Evolutionary conservation across 2,113 vertebrate genomes (phyloP).

Genomic region (Rhegmatorhina hoffmannsi): DNA sequence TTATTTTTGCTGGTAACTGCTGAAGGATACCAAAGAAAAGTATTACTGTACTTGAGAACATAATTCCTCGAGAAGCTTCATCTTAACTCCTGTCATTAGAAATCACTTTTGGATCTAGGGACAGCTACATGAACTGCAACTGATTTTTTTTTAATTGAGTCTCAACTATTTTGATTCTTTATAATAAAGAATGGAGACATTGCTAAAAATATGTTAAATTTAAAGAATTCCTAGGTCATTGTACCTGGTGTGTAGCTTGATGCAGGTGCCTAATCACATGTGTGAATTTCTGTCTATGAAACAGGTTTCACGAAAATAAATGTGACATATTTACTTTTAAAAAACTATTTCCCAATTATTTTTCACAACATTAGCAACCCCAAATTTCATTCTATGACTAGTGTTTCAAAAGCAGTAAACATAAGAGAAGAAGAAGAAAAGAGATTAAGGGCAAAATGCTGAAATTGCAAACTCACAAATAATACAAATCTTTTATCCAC

Average conservation of each 20-base stretch:
- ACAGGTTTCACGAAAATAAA: not conserved
- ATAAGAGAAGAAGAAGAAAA: not conserved
- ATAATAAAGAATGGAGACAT: not conserved
- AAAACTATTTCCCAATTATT: not conserved
- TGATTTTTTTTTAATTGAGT: not conserved
- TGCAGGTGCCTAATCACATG: not conserved
- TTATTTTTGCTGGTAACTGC: not conserved
- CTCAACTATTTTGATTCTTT: not conserved
- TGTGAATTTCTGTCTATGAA: not conserved
- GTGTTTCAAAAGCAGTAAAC: not conserved
- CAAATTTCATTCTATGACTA: not conserved
- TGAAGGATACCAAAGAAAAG: not conserved
- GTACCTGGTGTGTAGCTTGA: not conserved
- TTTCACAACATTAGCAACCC: not conserved
- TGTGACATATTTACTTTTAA: not conserved
- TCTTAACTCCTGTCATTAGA: not conserved
- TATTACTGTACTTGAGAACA: not conserved
- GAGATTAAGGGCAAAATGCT: not conserved
- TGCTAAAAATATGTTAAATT: not conserved
- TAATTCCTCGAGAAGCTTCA: not conserved
- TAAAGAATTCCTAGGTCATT: not conserved
- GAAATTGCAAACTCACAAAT: not conserved
- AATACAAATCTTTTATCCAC: not conserved
- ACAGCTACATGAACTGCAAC: not conserved
- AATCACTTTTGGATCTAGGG: not conserved